Evolutionary conservation across 2,797 vertebrate species (phyloP).

Genomic region (Oryzias dopingdopingensis): DNA sequence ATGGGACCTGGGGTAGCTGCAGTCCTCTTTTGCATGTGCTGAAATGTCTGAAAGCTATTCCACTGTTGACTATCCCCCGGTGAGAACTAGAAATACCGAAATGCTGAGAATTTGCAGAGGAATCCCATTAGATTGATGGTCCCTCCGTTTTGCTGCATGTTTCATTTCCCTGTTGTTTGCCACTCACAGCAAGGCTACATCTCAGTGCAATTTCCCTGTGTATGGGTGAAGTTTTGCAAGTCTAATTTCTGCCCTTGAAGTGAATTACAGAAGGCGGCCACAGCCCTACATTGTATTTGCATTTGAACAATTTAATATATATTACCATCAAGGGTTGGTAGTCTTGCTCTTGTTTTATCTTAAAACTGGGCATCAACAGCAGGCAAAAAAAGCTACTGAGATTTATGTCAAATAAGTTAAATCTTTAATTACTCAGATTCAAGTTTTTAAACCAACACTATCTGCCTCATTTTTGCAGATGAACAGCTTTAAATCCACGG

Average conservation of each 20-base stretch:
- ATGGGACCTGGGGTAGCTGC: constrained; percentile 38
- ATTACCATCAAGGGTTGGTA: constrained; percentile 79
- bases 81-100: constrained; percentile 50
- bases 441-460: constrained; percentile 44
- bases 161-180: constrained; percentile 74
- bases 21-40: constrained; percentile 19
- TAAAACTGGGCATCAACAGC: constrained; percentile 50
- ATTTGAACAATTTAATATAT: constrained; percentile 78
- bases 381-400: constrained; percentile 19
- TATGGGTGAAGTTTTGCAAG: constrained; percentile 76
- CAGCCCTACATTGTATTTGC: constrained; percentile 67
- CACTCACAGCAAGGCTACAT: constrained; percentile 64
- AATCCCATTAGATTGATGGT: constrained; percentile 70
- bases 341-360: constrained; percentile 61
- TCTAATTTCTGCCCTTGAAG: constrained; percentile 81
- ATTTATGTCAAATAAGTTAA: constrained; percentile 38
- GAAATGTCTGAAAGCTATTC: constrained; percentile 60
- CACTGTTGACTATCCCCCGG: constrained; percentile 59
- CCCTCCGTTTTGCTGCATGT: constrained; percentile 64
- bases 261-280: constrained; percentile 71
- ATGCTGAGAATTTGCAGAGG: constrained; percentile 55
- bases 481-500: constrained; percentile 21
- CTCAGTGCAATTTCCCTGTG: constrained; percentile 74
- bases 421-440: constrained; percentile 33
- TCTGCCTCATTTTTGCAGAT: constrained; percentile 3